Percentiles rank a stretch among this genome's conserved stretches.
These are phyloP conservation scores for Serranus cabrilla DNA, from an alignment of 2,797 vertebrate species.

Conservation along the genomic window DNA sequence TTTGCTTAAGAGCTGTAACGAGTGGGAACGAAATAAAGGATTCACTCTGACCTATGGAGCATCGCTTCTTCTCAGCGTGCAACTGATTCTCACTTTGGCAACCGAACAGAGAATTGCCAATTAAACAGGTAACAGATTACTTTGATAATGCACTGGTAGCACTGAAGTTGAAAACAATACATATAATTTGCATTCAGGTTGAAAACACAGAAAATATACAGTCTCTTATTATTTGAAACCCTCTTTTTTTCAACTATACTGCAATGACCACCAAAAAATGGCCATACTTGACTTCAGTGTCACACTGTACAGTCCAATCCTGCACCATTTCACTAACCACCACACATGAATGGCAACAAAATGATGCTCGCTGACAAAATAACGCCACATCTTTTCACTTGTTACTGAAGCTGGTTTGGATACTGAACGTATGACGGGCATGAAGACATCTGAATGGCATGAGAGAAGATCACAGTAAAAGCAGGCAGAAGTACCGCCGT, in stretches of 20 bases:
- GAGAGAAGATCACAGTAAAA: slow-evolving; percentile 65
- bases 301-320: slow-evolving; percentile 38
- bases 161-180: slow-evolving; percentile 39
- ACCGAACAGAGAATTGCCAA: slow-evolving; percentile 23
- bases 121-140: slow-evolving; percentile 42
- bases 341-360: slow-evolving; percentile 26
- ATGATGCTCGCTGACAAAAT: slow-evolving; percentile 22
- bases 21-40: slow-evolving; percentile 2
- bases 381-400: slow-evolving; percentile 33
- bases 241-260: slow-evolving; percentile 35
- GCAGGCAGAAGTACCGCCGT: slow-evolving; percentile 34
- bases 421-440: slow-evolving; percentile 23
- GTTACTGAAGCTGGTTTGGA: slow-evolving; percentile 53
- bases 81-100: slow-evolving; percentile 43
- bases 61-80: background rate
- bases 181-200: slow-evolving; percentile 59
- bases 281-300: slow-evolving; percentile 50
- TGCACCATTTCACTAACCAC: slow-evolving; percentile 1
- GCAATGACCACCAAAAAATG: slow-evolving; percentile 31
- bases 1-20: slow-evolving; percentile 1
- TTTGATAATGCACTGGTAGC: slow-evolving; percentile 20
- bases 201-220: slow-evolving; percentile 49
- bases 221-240: slow-evolving; percentile 3
- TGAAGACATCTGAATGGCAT: slow-evolving; percentile 47
- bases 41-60: background rate